A percentile compares a stretch with the other conserved stretches of the same genome.
phyloP scores from a whole-genome alignment of 1,140 invertebrate species.

The Aphelenchoides avenae region DNA sequence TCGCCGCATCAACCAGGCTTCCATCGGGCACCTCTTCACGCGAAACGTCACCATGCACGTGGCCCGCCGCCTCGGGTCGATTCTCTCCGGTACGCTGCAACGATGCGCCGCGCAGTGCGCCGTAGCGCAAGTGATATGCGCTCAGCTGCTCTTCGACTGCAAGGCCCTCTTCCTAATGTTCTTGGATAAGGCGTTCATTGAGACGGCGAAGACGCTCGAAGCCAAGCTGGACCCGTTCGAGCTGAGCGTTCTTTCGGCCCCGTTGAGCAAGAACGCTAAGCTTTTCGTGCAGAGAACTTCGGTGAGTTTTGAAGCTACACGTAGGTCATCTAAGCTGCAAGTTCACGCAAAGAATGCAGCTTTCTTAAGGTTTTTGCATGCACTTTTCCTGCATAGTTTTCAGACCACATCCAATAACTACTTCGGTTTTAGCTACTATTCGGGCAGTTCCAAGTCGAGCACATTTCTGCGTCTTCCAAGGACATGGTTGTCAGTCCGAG shows the following conservation, averaged over 20 bases:
- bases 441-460: slow-evolving; percentile 31
- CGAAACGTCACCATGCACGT: slow-evolving; percentile 36
- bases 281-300: slow-evolving; percentile 29
- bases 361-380: not conserved
- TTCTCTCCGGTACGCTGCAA: slow-evolving; percentile 14
- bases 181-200: slow-evolving; percentile 30
- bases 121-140: slow-evolving; percentile 12
- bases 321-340: slow-evolving; percentile 5
- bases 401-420: no score
- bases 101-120: slow-evolving; percentile 17
- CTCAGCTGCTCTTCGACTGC: slow-evolving; percentile 39
- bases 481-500: slow-evolving; percentile 12
- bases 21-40: slow-evolving; percentile 44
- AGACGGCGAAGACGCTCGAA: slow-evolving; percentile 24
- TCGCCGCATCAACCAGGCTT: slow-evolving; percentile 33
- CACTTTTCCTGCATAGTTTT: slow-evolving; percentile 3
- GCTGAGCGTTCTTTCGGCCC: slow-evolving; percentile 22
- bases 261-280: slow-evolving; percentile 33
- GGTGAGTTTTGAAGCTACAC: slow-evolving; percentile 11
- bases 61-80: slow-evolving; percentile 23
- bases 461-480: slow-evolving; percentile 12
- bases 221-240: slow-evolving; percentile 44
- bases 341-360: not conserved
- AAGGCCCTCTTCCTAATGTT: slow-evolving; percentile 40
- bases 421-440: slow-evolving; percentile 24